Base-by-base conservation (phyloP, 1,140 invertebrate genomes). In the Anastrepha ludens region DNA sequence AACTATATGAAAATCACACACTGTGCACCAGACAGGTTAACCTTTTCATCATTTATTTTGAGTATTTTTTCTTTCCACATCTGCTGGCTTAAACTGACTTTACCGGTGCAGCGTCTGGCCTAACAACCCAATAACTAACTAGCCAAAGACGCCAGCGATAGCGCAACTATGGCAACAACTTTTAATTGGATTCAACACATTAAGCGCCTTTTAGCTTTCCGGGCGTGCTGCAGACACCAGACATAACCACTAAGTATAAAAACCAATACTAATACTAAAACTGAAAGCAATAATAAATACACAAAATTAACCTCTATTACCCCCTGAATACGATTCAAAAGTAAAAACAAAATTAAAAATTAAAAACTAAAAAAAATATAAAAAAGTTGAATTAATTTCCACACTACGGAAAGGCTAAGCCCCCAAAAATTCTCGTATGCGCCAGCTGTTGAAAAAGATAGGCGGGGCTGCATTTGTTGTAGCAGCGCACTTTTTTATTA, bases 111-210 rank as follows among this genome's bases (percentile, higher is more conserved):
- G 1, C 15, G 20, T 6, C 15, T 81, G 20, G 4, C 74, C n/a
- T 47, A n/a, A 29, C 74, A 58, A 81, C 8, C 74, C n/a, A 20
- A 29, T 15, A 74, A 74, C 65, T 20, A 47, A 17, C n/a, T 29
- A 55, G 47, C 74, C 47, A 81, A 55, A 81, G 74, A 81, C 74
- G n/a, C 47, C 70, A 44, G 47, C 70, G 39, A 74, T 74, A 74
- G 44, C 70, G 41, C 74, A 81, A 81, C 74, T 81, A 81, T 55
- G 44, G n/a, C 47, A n/a, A 81, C 44, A 81, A 81, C 74, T 81
- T 81, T 81, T 81, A 81, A 81, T 81, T 81, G 74, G 74, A 81
- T 81, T 81, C 47, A 81, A 81, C 74, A 81, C 74, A 58, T 81
- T 81, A 81, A 81, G 74, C 74, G 47, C 47, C 74, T 81, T 81